These are phyloP conservation scores for Philonicus albiceps DNA, from an alignment of 2,888 invertebrate genomes.

Conservation along the genomic window DNA sequence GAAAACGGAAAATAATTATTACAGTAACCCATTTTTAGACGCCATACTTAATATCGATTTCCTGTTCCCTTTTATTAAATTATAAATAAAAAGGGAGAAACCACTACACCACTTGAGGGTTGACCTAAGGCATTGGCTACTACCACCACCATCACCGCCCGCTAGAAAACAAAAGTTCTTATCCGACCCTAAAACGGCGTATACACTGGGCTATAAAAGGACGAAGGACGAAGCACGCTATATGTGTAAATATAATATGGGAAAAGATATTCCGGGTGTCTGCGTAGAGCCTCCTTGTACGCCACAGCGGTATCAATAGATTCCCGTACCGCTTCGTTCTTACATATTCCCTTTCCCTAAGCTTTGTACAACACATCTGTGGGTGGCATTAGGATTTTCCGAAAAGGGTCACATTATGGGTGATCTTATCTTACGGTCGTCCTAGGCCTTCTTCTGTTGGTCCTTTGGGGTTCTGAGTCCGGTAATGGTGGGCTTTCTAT, in stretches of 20 bases:
- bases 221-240: not conserved
- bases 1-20: not conserved
- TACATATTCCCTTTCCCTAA: not conserved
- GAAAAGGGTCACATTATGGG: slow-evolving; percentile 44
- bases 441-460: slow-evolving; percentile 30
- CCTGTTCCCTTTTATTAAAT: slow-evolving; percentile 43
- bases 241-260: not conserved
- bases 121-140: slow-evolving; percentile 33
- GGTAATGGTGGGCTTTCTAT: not conserved
- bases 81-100: slow-evolving; percentile 42
- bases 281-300: slow-evolving; percentile 25
- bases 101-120: slow-evolving; percentile 36
- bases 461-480: not conserved
- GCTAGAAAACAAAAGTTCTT: slow-evolving; percentile 44
- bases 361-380: slow-evolving; percentile 19
- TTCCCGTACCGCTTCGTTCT: not conserved
- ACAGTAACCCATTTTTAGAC: slow-evolving; percentile 45
- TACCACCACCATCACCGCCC: slow-evolving; percentile 7
- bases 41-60: slow-evolving; percentile 45
- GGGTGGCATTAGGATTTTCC: slow-evolving; percentile 38
- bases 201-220: not conserved
- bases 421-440: slow-evolving; percentile 45
- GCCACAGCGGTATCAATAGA: slow-evolving; percentile 30
- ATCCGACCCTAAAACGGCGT: slow-evolving; percentile 38
- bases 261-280: not conserved